Base-by-base conservation (phyloP, 2,113 vertebrate species). In the Myrmecobius fasciatus region DNA sequence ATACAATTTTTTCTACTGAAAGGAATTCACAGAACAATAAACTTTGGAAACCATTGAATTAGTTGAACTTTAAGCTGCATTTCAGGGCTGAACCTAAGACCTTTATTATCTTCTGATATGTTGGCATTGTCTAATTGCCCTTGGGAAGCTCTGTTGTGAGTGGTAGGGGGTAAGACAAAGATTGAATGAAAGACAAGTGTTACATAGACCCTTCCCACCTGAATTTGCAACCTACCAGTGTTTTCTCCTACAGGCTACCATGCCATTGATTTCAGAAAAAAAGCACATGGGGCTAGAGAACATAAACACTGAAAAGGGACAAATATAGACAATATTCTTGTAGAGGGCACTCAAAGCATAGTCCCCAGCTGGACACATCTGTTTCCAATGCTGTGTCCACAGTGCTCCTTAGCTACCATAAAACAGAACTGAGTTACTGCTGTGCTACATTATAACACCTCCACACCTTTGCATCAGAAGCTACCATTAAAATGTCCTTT, bases 271-370 rank as follows among this genome's bases (percentile, higher is more conserved):
- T 28, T 31, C 0, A 60, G 56, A 31, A 26, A 25, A 56, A 11
- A 60, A 60, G 28, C 56, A 28, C 56, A 60, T 10, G 2, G 10
- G 28, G 56, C 56, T 26, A 60, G 56, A 10, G 56, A 60, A 31
- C 26, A 31, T 60, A 11, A 60, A 31, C 31, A 60, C 0, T 12
- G 56, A 31, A 11, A 31, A 10, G 56, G 28, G 2, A 60, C 28
- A 3, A 31, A 28, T 31, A 28, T 12, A 0, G 1, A 0, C 9
- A 31, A 11, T 9, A 31, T 31, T 31, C 26, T 56, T 9, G 1
- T 60, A 28, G 8, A 60, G 9, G 28, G 53, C 25, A 54, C 25
- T 25, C 53, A 54, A 25, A 54, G 25, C 53, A 54, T 24, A 53
- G 3, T 3, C 53, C 53, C 9, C 5, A 53, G 22, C 53, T 0